Percentiles rank a stretch among this genome's conserved stretches.
phyloP scores from a whole-genome alignment of 2,888 invertebrate genomes.

The Nomada ferruginata region DNA sequence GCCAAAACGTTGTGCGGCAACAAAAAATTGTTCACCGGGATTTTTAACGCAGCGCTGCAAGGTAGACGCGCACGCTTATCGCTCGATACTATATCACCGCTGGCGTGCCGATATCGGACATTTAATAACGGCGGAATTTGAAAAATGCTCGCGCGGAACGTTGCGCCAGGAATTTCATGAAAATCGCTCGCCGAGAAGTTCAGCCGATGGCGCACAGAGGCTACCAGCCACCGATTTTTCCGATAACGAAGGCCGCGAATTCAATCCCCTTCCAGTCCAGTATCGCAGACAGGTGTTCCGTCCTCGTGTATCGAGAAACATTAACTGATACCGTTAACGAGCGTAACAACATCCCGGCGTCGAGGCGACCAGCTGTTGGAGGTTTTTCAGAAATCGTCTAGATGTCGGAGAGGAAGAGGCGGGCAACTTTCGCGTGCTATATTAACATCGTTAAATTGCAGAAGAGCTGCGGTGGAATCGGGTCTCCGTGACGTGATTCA shows the following conservation, averaged over 20 bases:
- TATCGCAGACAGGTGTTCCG: neutral
- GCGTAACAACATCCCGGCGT: constrained; percentile 5
- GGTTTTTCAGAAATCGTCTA: neutral
- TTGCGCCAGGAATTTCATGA: constrained; percentile 50
- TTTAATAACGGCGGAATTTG: constrained; percentile 53
- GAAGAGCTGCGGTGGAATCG: constrained; percentile 32
- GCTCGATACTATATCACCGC: constrained; percentile 49
- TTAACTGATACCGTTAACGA: constrained; percentile 10
- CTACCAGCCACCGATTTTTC: neutral
- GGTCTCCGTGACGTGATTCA: constrained; percentile 52
- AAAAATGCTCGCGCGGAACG: constrained; percentile 49
- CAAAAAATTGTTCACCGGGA: constrained; percentile 25
- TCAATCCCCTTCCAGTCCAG: constrained; percentile 18
- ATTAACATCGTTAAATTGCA: neutral
- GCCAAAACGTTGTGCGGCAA: constrained; percentile 1
- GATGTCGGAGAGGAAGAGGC: too few relatives aligned
- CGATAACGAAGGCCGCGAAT: constrained; percentile 34
- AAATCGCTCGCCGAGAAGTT: constrained; percentile 37
- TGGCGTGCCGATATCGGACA: constrained; percentile 46
- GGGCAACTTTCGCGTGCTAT: too few relatives aligned
- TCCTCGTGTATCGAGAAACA: constrained; percentile 25
- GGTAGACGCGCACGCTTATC: neutral
- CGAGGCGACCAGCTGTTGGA: neutral
- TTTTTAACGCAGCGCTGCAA: constrained; percentile 24
- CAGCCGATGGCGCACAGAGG: constrained; percentile 8